Percentiles rank a stretch among this genome's conserved stretches.
phyloP scores from a whole-genome alignment of 1,140 invertebrate genomes.

The Drosophila tropicalis region DNA sequence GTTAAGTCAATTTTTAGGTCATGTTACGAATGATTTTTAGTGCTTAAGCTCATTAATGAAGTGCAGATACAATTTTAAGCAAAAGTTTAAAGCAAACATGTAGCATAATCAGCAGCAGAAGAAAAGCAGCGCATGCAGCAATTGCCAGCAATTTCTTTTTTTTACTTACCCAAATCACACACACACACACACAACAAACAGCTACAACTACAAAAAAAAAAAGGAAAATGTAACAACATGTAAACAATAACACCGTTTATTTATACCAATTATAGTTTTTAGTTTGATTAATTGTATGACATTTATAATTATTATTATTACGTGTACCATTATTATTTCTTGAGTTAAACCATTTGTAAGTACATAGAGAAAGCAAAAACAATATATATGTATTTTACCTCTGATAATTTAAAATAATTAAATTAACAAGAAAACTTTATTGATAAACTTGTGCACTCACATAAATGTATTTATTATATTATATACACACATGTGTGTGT shows the following conservation, averaged over 20 bases:
- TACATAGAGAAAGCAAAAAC: slow-evolving; percentile 42
- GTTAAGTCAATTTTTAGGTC: slow-evolving; percentile 71
- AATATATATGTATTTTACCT: slow-evolving; percentile 58
- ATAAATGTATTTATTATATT: slow-evolving; percentile 6
- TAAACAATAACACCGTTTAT: slow-evolving; percentile 46
- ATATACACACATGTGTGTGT: background rate
- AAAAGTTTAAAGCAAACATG: background rate
- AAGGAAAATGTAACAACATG: background rate
- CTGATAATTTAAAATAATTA: slow-evolving; percentile 62
- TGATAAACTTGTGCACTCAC: slow-evolving; percentile 21
- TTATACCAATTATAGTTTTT: slow-evolving; percentile 64
- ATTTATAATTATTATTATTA: slow-evolving; percentile 53
- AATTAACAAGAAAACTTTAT: slow-evolving; percentile 34
- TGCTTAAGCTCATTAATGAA: slow-evolving; percentile 53
- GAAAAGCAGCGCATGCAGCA: slow-evolving; percentile 28
- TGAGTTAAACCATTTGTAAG: slow-evolving; percentile 54
- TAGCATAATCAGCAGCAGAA: background rate
- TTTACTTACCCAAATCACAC: slow-evolving; percentile 41
- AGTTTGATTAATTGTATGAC: slow-evolving; percentile 65
- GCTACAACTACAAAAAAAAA: slow-evolving; percentile 14
- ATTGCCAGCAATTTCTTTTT: slow-evolving; percentile 27
- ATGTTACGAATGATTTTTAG: slow-evolving; percentile 73
- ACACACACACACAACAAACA: background rate
- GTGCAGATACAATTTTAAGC: slow-evolving; percentile 60
- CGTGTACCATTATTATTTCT: slow-evolving; percentile 36